A percentile compares a stretch with the other conserved stretches of the same genome.
These are phyloP conservation scores for Cybosia mesomella DNA, from an alignment of 2,888 invertebrate genomes.

Conservation along the genomic window DNA sequence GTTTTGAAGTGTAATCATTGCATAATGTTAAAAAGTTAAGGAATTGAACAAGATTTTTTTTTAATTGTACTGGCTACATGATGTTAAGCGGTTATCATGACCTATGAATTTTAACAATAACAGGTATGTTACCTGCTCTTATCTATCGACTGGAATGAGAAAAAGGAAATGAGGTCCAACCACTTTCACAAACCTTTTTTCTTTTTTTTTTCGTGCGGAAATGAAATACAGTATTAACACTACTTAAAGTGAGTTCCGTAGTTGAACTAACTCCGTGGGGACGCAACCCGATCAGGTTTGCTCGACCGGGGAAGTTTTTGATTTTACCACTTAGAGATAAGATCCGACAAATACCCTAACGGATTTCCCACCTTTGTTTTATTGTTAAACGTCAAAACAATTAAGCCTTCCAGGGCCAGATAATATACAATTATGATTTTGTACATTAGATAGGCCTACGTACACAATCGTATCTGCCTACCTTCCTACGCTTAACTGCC, in stretches of 20 bases:
- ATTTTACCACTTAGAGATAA: too few relatives aligned
- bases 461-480: constrained; percentile 7
- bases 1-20: constrained; percentile 6
- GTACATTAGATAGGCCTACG: constrained; percentile 7
- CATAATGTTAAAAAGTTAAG: not conserved
- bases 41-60: not conserved
- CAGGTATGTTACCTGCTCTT: too few relatives aligned
- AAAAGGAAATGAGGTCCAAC: too few relatives aligned
- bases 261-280: too few relatives aligned
- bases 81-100: not conserved
- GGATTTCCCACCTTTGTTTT: constrained; percentile 17
- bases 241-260: too few relatives aligned
- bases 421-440: constrained; percentile 24
- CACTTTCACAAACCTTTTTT: too few relatives aligned
- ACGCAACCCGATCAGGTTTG: not conserved
- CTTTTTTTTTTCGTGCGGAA: too few relatives aligned
- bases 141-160: too few relatives aligned
- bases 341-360: not conserved
- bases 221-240: too few relatives aligned
- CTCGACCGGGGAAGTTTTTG: not conserved
- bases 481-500: constrained; percentile 9
- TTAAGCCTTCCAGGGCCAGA: constrained; percentile 8
- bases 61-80: too few relatives aligned
- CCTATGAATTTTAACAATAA: too few relatives aligned
- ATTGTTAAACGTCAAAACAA: constrained; percentile 17